Evolutionary conservation across 2,113 vertebrate genomes (phyloP).

Genomic region (Crotalus horridus): DNA sequence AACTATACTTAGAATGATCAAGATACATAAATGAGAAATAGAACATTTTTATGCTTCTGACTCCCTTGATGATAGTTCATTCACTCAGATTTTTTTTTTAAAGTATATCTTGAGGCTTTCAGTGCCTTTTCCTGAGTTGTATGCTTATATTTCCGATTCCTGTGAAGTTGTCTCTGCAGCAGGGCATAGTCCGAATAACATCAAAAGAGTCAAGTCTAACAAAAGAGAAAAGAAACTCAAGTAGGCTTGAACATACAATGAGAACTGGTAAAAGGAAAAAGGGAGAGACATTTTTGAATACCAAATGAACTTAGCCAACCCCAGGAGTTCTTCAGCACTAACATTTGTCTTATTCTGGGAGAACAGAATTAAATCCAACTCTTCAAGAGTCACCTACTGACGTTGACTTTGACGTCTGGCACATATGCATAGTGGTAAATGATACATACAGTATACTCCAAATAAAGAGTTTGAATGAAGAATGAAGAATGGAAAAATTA

Average conservation of each 20-base stretch:
- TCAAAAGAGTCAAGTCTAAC: conserved; percentile 88
- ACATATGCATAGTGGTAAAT: neutral
- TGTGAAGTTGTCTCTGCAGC: conserved; percentile 81
- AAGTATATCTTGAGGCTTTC: conserved; percentile 43
- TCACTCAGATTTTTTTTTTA: conserved; percentile 22
- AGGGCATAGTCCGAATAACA: conserved; percentile 88
- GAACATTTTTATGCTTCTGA: conserved; percentile 18
- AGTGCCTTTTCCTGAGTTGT: conserved; percentile 66
- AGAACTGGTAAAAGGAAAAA: conserved; percentile 72
- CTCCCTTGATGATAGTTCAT: conserved; percentile 44
- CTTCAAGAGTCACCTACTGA: conserved; percentile 67
- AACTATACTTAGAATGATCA: neutral
- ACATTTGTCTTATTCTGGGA: conserved; percentile 76
- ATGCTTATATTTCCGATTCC: conserved; percentile 84
- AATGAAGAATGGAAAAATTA: neutral
- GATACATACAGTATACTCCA: neutral
- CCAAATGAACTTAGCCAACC: conserved; percentile 77
- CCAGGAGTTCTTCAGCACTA: conserved; percentile 75
- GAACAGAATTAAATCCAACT: conserved; percentile 59
- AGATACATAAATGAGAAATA: neutral
- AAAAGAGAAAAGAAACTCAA: conserved; percentile 93
- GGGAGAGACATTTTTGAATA: conserved; percentile 74
- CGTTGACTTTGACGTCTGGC: conserved; percentile 72
- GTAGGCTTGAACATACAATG: conserved; percentile 83
- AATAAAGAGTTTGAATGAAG: conserved; percentile 33